Base-by-base conservation (phyloP, 2,113 vertebrate species). In the Rafetus swinhoei region DNA sequence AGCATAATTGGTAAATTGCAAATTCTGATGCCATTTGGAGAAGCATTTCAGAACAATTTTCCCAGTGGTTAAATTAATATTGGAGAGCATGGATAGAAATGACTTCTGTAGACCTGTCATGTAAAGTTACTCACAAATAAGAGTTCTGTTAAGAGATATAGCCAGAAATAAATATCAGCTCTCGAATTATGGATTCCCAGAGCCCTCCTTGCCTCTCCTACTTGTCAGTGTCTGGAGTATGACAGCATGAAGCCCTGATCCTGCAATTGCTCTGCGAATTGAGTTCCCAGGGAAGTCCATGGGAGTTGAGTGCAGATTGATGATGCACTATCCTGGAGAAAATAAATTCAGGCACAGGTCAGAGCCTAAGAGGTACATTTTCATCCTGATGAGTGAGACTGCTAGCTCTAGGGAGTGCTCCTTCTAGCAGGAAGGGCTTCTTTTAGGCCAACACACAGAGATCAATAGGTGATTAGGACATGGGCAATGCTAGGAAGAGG, bases 11-110 rank as follows among this genome's bases (percentile, higher is more conserved):
- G 72, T 85, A 96, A 95, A 92, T 94, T 96, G 93, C 91, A 96
- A 89, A 96, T 92, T 94, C 84, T 96, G 97, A 96, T 96, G 95
- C 84, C 84, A 94, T 97, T 95, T 95, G 87, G 86, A 92, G 90
- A 85, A 96, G 83, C 89, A 93, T 94, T 97, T 97, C 94, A 93
- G 92, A 96, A 90, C 94, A 92, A 35, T 89, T 85, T 90, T 54
- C 65, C 94, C 79, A 62, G 35, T 59, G 52, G 85, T 91, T 96
- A 85, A 82, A 94, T 94, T 89, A 92, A 54, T 94, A 79, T 65
- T 84, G 82, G 76, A 93, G 84, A 87, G 69, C 65, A 82, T 65
- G 91, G 93, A 69, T 90, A 83, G 89, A 94, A 96, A 86, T 91
- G 76, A 25, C 62, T 13, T 83, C 57, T 72, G 24, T 90, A 95